Evolutionary conservation across 2,113 vertebrate species (phyloP), one percentile per base, ranked within the genome.

Genomic region (Scomber scombrus): DNA sequence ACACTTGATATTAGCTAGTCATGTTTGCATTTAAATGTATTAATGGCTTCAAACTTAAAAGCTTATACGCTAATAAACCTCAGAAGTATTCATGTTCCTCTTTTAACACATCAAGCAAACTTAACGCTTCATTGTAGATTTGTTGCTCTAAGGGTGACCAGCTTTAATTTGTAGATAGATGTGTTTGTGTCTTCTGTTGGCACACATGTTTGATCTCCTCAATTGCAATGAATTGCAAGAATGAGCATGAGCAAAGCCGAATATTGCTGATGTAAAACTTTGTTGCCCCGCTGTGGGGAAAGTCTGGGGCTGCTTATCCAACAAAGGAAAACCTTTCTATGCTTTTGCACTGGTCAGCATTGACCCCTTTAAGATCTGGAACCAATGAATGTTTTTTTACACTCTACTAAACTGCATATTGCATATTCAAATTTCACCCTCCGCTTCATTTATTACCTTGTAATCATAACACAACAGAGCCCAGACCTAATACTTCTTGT

Each of bases 341-440:
- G n/a, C 31, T 70, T 75, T 45, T 14, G 26, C 69, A 14, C 31
- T 31, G 16, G 26, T 78, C 75, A 75, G 75, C 70, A 57, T 0
- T 7, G 13, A 4, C 34, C 12, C 7, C 47, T 50, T 51, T 61
- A 14, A 66, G 14, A 57, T 26, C 40, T 50, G 18, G 34, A 43
- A 15, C 60, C 51, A 43, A 11, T 61, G 2, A 1, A 66, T 80
- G 46, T 52, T 79, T 31, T 31, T 75, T 71, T 49, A 45, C 46
- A 26, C 5, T 0, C 43, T n/a, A 11, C 47, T 23, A 51, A 18
- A 26, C 47, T 43, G 26, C 45, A 19, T 23, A 57, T 23, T 21
- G n/a, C 29, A 49, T 51, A 43, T 26, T 71, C 4, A 15, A 31
- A 46, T 40, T 12, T 6, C 47, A 4, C 7, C 66, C 16, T 57